Conservation (phyloP, 2,888 invertebrate species). For the Dexiosoma caninum region DNA sequence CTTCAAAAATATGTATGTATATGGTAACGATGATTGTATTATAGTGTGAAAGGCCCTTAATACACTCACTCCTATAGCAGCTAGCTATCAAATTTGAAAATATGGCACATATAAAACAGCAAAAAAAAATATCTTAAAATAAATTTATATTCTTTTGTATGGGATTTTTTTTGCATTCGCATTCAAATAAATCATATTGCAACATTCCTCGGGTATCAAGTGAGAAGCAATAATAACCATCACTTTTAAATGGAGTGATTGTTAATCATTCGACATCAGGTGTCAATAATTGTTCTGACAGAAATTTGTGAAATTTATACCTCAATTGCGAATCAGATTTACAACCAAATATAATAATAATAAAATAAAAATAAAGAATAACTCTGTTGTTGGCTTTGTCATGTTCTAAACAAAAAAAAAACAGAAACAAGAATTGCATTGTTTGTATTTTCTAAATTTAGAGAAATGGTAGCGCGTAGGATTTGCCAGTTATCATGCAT, state of each 20-base stretch:
- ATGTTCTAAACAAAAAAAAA: not conserved
- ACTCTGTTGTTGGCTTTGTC: constrained; percentile 33
- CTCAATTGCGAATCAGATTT: constrained; percentile 35
- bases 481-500: constrained; percentile 50
- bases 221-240: constrained; percentile 50
- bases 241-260: constrained; percentile 48
- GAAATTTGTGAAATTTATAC: constrained; percentile 46
- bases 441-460: constrained; percentile 7
- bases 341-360: constrained; percentile 1
- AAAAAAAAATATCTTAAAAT: constrained; percentile 24
- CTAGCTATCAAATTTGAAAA: constrained; percentile 19
- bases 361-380: not conserved
- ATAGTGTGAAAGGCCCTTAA: too few species aligned
- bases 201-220: constrained; percentile 60
- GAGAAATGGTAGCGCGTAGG: constrained; percentile 1
- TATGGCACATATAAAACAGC: constrained; percentile 1
- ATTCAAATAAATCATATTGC: constrained; percentile 60
- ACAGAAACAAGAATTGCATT: constrained; percentile 12
- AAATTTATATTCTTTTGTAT: not conserved
- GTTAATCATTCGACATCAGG: constrained; percentile 61
- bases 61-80: too few species aligned
- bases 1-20: too few species aligned
- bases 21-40: too few species aligned
- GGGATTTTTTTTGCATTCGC: not conserved
- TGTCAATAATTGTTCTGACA: constrained; percentile 47